Conservation (phyloP, 23 tunicate genomes). For the Ascidia mentula region DNA sequence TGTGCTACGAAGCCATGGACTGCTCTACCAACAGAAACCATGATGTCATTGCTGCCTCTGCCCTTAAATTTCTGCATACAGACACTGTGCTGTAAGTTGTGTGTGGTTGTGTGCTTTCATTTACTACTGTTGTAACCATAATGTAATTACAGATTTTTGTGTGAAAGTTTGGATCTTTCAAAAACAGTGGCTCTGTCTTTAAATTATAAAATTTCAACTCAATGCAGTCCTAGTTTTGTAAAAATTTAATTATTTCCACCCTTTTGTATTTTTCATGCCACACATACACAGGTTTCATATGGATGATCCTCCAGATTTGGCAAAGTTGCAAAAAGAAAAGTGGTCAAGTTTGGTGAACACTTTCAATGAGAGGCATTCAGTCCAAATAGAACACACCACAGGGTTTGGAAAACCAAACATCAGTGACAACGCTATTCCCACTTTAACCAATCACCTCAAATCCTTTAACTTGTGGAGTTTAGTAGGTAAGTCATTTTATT, state of each 20-base stretch:
- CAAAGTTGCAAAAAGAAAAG: conserved; percentile 32
- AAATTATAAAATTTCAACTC: no score
- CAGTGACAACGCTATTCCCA: conserved; percentile 19
- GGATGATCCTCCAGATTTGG: conserved; percentile 65
- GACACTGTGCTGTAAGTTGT: conserved; percentile 72
- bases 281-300: conserved; percentile 47
- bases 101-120: background rate
- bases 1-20: conserved; percentile 60
- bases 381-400: conserved; percentile 21
- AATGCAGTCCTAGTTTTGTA: no score
- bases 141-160: no score
- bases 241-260: no score
- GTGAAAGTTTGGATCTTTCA: no score
- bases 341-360: conserved; percentile 57
- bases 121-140: background rate
- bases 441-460: conserved; percentile 31
- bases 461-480: conserved; percentile 61
- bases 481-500: conserved; percentile 39
- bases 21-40: conserved; percentile 17
- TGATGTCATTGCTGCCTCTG: conserved; percentile 29
- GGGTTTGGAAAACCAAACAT: conserved; percentile 57
- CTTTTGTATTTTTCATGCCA: no score
- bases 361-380: conserved; percentile 23
- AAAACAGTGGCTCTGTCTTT: no score
- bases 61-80: conserved; percentile 53